A percentile compares a stretch with the other conserved stretches of the same genome.
phyloP scores from a whole-genome alignment of 2,888 invertebrate genomes.

The Heterodera filipjevi region DNA sequence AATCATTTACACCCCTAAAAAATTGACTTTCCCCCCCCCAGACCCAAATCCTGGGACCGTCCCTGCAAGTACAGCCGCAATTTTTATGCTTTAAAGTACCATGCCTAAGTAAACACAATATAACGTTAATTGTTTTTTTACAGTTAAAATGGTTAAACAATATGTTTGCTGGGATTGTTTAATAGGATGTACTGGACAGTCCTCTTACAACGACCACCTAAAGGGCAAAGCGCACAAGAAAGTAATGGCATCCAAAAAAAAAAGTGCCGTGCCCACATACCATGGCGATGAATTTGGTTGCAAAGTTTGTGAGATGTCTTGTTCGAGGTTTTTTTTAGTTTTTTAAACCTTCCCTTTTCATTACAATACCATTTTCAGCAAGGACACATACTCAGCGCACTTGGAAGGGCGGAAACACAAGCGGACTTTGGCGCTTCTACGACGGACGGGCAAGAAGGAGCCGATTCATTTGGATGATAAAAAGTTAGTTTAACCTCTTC shows the following conservation, averaged over 20 bases:
- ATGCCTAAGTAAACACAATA: too few relatives aligned
- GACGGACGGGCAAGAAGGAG: slow-evolving; percentile 93
- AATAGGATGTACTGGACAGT: slow-evolving; percentile 59
- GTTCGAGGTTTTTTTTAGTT: slow-evolving; percentile 81
- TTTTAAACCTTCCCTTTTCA: too few relatives aligned
- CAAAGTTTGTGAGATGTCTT: slow-evolving; percentile 96
- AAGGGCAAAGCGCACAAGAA: slow-evolving; percentile 99
- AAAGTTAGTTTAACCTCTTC: too few relatives aligned
- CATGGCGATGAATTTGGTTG: slow-evolving; percentile 78
- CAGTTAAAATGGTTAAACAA: too few relatives aligned
- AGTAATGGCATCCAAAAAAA: slow-evolving; percentile 72
- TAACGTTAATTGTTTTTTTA: too few relatives aligned
- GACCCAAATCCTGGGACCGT: too few relatives aligned
- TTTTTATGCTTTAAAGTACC: too few relatives aligned
- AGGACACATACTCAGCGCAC: slow-evolving; percentile 89
- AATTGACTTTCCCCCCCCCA: too few relatives aligned
- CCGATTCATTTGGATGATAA: slow-evolving; percentile 83
- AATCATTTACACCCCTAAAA: too few relatives aligned
- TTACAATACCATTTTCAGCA: neutral
- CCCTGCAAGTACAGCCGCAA: too few relatives aligned
- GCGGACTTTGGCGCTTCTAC: slow-evolving; percentile 86
- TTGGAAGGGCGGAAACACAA: slow-evolving; percentile 97
- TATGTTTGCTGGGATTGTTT: slow-evolving; percentile 96
- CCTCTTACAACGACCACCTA: slow-evolving; percentile 90
- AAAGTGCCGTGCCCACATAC: slow-evolving; percentile 30